Base-by-base conservation (phyloP, 2,888 invertebrate genomes). In the Palloptera scutellata region DNA sequence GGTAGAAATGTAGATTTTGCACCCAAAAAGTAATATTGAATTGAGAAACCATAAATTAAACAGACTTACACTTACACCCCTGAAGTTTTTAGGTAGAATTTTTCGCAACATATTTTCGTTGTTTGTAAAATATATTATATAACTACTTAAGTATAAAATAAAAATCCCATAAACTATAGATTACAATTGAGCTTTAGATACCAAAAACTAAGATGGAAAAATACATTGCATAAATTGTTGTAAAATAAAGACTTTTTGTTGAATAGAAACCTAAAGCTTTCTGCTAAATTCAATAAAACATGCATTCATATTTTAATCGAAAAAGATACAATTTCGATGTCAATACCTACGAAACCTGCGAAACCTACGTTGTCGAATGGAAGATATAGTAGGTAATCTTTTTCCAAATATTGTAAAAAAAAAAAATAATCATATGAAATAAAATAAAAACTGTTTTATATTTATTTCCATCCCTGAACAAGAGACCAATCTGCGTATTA, bases 221-320 rank as follows among this genome's bases (percentile, higher is more conserved):
- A 13, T 48, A 8, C n/a, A n/a, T 48, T 48, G 48, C 48, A n/a
- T 48, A 15, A 48, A 48, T 48, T 48, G 48, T 48, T 48, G 48
- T 48, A 48, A 48, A 48, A 48, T 48, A 48, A 48, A 48, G 48
- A 48, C 48, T 48, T 48, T 15, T 48, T 45, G 13, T 48, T 48
- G 48, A 13, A 48, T 48, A 48, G 13, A 48, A 48, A 48, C 48
- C 15, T 15, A 48, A 48, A 48, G 48, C 48, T 48, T 48, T 48
- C 48, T n/a, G 10, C 48, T 48, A 48, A 48, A 15, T 48, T 13
- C 12, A 11, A 13, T 30, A 30, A 48, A 13, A 8, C 48, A 48
- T 13, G 1, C 45, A 45, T 13, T 12, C 45, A 45, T 10, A 48
- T 15, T 4, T 11, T 11, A 48, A 30, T 30, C 30, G 30, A 30